These are phyloP conservation scores for Pedetes capensis DNA, from an alignment of 2,113 vertebrate species.

Conservation along the genomic window DNA sequence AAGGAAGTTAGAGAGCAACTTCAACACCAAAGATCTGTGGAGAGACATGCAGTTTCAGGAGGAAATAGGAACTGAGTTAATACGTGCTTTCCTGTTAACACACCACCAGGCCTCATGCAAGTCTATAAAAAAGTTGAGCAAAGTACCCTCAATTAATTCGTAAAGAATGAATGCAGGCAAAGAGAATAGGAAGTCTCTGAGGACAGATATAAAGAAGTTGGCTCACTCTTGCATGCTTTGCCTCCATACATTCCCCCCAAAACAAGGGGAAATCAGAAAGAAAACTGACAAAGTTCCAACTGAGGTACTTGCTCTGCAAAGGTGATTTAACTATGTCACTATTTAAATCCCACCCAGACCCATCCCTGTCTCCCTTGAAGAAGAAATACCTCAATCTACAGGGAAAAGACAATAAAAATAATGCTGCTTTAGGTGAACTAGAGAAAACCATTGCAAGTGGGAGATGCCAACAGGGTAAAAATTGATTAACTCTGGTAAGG, in stretches of 20 bases:
- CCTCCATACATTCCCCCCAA: not conserved
- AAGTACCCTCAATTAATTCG: not conserved
- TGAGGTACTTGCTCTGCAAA: not conserved
- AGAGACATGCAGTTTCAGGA: not conserved
- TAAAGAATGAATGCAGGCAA: not conserved
- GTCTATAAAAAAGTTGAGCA: not conserved
- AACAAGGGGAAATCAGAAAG: not conserved
- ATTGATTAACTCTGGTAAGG: not conserved
- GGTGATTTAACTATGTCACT: not conserved
- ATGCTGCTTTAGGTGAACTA: not conserved
- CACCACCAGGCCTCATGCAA: not conserved
- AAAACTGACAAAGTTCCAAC: not conserved
- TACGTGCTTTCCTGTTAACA: too few relatives aligned
- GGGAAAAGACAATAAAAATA: not conserved
- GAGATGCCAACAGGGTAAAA: not conserved
- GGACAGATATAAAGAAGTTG: rapidly evolving
- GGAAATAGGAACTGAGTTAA: not conserved
- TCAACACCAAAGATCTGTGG: not conserved
- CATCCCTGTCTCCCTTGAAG: rapidly evolving
- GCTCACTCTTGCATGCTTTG: not conserved
- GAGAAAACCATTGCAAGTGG: not conserved
- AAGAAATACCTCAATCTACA: too few relatives aligned
- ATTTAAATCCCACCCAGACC: not conserved
- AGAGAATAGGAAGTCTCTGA: not conserved
- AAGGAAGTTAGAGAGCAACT: not conserved